These are phyloP conservation scores for Drosophila affinis DNA, from an alignment of 2,888 invertebrate species.

Conservation along the genomic window DNA sequence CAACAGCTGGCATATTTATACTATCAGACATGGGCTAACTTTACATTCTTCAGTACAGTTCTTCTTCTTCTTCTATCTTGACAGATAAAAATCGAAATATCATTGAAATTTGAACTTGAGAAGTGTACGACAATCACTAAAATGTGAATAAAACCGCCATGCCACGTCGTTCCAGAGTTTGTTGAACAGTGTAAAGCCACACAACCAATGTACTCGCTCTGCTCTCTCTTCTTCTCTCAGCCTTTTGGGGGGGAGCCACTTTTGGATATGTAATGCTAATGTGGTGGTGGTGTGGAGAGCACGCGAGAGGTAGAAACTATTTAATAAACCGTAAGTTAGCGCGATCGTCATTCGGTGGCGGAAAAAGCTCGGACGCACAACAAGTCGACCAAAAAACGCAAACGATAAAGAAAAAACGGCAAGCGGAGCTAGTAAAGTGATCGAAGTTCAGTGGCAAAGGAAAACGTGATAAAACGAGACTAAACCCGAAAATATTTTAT, in stretches of 20 bases:
- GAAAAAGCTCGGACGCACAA: conserved; percentile 11
- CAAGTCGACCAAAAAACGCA: conserved; percentile 12
- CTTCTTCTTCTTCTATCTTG: too few relatives aligned
- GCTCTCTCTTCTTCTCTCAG: not conserved
- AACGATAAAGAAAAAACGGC: conserved; percentile 5
- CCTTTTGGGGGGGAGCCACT: not conserved
- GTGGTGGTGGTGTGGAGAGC: conserved; percentile 4
- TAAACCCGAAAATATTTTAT: conserved; percentile 18
- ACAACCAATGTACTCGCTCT: not conserved
- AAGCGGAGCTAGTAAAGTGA: conserved; percentile 20
- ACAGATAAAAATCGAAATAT: too few relatives aligned
- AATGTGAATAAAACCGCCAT: too few relatives aligned
- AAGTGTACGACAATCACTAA: too few relatives aligned
- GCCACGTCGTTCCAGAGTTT: not conserved
- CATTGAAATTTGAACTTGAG: too few relatives aligned
- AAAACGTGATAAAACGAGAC: conserved; percentile 56
- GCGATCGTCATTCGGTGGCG: conserved; percentile 56
- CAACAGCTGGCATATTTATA: conserved; percentile 27
- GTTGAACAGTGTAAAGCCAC: not conserved
- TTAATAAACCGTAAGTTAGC: conserved; percentile 62
- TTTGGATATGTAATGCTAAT: conserved; percentile 11
- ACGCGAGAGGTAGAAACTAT: conserved; percentile 49
- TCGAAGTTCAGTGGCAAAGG: conserved; percentile 56
- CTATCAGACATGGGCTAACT: not conserved
- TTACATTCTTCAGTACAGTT: too few relatives aligned